Conservation (phyloP, 35 echinoderm and acorn worm genomes). For the Apostichopus japonicus region DNA sequence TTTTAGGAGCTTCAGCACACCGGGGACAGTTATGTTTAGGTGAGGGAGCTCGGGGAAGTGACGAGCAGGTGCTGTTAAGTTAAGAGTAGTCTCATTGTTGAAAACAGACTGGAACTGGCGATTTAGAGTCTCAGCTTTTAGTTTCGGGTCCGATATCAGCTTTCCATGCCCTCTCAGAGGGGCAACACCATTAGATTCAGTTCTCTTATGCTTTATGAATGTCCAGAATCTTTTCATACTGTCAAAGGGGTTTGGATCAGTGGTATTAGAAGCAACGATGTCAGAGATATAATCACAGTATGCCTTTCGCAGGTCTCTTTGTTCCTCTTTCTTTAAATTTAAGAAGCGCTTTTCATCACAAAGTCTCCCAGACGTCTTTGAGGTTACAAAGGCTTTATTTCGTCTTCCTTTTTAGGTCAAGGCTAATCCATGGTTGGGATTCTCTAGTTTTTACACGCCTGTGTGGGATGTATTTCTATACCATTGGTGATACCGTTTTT, state of each 20-base stretch:
- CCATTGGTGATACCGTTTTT: not conserved
- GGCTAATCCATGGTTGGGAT: conserved; percentile 44
- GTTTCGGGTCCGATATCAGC: too few relatives aligned
- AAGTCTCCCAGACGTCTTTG: conserved; percentile 36
- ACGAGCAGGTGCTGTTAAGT: not conserved
- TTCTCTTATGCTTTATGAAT: too few relatives aligned
- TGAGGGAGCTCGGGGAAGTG: not conserved
- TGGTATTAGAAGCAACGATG: not conserved
- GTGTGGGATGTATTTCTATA: conserved; percentile 18
- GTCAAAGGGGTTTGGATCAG: not conserved
- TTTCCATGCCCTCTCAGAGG: too few relatives aligned
- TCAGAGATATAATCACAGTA: conserved; percentile 57
- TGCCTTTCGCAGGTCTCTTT: conserved; percentile 47
- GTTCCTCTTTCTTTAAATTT: conserved; percentile 52
- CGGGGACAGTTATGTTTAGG: too few relatives aligned
- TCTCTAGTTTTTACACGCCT: conserved; percentile 16
- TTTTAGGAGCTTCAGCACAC: too few relatives aligned
- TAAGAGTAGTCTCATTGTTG: conserved; percentile 9
- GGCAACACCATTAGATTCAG: too few relatives aligned
- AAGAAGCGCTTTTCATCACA: conserved; percentile 7
- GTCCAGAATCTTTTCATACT: too few relatives aligned
- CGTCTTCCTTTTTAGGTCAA: conserved; percentile 52
- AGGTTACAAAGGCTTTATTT: not conserved
- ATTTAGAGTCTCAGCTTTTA: not conserved
- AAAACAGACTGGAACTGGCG: conserved; percentile 56